Evolutionary conservation across 2,113 vertebrate species (phyloP).

Genomic region (Trematomus loennbergii): DNA sequence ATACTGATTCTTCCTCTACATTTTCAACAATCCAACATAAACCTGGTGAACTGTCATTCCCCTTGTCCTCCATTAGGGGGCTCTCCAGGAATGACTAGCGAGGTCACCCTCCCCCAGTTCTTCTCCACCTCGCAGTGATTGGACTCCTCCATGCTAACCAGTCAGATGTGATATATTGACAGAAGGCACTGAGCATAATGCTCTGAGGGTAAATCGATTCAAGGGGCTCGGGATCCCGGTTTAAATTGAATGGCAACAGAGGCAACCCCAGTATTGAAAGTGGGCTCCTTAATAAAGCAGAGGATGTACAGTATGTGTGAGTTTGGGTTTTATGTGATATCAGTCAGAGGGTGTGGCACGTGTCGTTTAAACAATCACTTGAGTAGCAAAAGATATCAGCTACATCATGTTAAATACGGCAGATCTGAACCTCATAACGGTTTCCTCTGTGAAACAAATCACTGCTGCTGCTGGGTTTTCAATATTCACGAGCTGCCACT

Average conservation of each 20-base stretch:
- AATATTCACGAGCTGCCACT: slow-evolving; percentile 63
- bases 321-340: slow-evolving; percentile 26
- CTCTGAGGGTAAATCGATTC: slow-evolving; percentile 59
- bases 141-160: slow-evolving; percentile 52
- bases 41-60: slow-evolving; percentile 39
- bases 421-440: background rate
- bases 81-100: slow-evolving; percentile 63
- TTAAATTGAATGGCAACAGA: slow-evolving; percentile 59
- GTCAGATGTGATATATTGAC: slow-evolving; percentile 62
- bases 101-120: slow-evolving; percentile 45
- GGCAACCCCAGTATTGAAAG: slow-evolving; percentile 56
- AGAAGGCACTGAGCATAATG: slow-evolving; percentile 48
- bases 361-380: slow-evolving; percentile 23
- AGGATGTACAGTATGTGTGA: slow-evolving; percentile 22
- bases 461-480: slow-evolving; percentile 42
- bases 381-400: slow-evolving; percentile 33
- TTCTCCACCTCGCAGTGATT: slow-evolving; percentile 27
- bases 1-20: background rate
- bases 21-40: background rate
- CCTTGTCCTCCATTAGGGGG: slow-evolving; percentile 67
- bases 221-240: slow-evolving; percentile 24
- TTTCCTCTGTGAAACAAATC: slow-evolving; percentile 60
- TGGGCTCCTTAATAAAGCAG: slow-evolving; percentile 29
- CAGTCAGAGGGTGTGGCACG: background rate
- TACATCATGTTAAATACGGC: slow-evolving; percentile 18